Evolutionary conservation across 2,797 vertebrate species (phyloP).

Genomic region (Periparus ater): DNA sequence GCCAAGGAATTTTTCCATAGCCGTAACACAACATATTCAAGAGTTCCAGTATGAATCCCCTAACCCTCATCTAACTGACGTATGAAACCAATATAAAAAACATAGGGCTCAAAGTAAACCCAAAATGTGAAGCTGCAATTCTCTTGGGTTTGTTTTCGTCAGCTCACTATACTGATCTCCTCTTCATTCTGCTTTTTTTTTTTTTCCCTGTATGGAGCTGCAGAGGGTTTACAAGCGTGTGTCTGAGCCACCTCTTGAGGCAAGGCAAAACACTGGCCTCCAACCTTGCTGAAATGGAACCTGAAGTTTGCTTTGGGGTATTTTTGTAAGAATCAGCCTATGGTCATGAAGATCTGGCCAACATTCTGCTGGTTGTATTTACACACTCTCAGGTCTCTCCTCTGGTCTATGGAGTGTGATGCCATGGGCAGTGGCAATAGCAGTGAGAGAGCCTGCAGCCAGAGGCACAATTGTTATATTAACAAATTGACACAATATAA

Average conservation of each 20-base stretch:
- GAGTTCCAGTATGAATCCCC: constrained; percentile 21
- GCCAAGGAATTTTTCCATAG: constrained; percentile 20
- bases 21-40: not conserved
- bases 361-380: not conserved
- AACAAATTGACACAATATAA: not conserved
- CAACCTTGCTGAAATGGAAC: not conserved
- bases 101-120: not conserved
- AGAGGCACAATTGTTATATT: not conserved
- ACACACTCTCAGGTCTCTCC: not conserved
- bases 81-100: not conserved
- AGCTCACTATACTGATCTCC: not conserved
- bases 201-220: not conserved
- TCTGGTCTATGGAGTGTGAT: not conserved
- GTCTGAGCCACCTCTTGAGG: not conserved
- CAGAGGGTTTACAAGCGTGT: not conserved
- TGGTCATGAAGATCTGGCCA: not conserved
- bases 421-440: not conserved
- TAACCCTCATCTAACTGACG: not conserved
- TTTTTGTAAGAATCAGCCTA: not conserved
- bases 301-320: not conserved
- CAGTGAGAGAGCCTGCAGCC: not conserved
- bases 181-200: not conserved
- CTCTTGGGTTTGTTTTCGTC: not conserved
- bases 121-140: not conserved
- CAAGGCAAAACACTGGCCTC: not conserved